Evolutionary conservation across 2,888 invertebrate genomes (phyloP).

Genomic region (Hyposoter dolosus): DNA sequence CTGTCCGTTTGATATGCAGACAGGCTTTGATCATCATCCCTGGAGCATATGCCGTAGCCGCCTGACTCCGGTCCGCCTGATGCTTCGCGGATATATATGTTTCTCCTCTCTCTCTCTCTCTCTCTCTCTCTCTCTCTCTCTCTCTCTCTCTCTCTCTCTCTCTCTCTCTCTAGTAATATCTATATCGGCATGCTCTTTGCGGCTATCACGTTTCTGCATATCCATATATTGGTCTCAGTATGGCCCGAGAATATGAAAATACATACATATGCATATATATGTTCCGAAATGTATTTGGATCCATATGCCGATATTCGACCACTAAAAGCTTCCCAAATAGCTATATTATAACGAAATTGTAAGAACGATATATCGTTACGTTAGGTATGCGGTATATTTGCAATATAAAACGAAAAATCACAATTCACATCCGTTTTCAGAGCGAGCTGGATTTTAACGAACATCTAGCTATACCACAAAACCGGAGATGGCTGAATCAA

Average conservation of each 20-base stretch:
- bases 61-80: conserved; percentile 48
- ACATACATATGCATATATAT: background rate
- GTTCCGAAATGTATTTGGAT: conserved; percentile 5
- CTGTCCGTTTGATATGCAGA: conserved; percentile 77
- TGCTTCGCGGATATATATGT: conserved; percentile 36
- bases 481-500: conserved; percentile 13
- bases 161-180: conserved; percentile 44
- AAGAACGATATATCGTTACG: conserved; percentile 11
- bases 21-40: conserved; percentile 78
- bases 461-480: conserved; percentile 18
- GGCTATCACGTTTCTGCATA: conserved; percentile 18
- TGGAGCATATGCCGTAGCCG: conserved; percentile 52
- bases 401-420: conserved; percentile 10
- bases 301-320: conserved; percentile 43
- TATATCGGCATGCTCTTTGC: conserved; percentile 24
- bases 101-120: conserved; percentile 61
- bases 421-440: conserved; percentile 2
- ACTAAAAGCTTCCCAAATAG: conserved; percentile 36
- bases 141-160: conserved; percentile 55
- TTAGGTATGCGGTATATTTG: conserved; percentile 1
- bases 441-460: background rate
- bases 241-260: conserved; percentile 31
- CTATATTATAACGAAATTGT: conserved; percentile 27
- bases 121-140: conserved; percentile 42
- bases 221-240: conserved; percentile 28